Conservation (phyloP, 2,113 vertebrate genomes). For the Barnardius zonarius region DNA sequence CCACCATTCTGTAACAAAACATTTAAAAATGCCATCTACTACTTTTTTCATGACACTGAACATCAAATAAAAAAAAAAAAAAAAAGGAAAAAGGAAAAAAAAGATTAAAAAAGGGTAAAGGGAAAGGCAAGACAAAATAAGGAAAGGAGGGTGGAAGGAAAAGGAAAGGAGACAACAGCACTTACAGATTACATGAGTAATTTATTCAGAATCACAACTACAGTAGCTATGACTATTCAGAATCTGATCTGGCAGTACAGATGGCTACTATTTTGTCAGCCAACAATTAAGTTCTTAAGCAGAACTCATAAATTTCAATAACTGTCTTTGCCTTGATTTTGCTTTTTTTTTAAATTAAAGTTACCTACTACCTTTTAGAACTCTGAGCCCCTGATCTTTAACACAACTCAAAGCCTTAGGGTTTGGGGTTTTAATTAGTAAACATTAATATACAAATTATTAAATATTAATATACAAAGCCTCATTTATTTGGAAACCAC, state of each 20-base stretch:
- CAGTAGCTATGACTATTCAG: neutral
- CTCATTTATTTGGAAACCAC: neutral
- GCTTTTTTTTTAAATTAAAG: neutral
- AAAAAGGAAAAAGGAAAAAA: neutral
- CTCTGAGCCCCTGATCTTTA: neutral
- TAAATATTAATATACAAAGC: neutral
- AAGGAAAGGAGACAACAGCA: neutral
- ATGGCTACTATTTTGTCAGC: neutral
- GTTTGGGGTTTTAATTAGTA: neutral
- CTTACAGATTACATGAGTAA: neutral
- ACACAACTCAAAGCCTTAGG: neutral
- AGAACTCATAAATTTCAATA: neutral
- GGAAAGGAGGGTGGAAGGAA: neutral
- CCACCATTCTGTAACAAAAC: neutral
- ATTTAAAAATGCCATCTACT: neutral
- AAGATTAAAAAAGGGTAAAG: neutral
- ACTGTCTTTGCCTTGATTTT: neutral
- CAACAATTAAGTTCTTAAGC: neutral
- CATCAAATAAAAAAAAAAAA: neutral
- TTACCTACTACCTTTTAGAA: neutral
- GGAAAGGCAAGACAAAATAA: neutral
- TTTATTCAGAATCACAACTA: neutral
- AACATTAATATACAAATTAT: neutral
- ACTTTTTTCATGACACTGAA: neutral
- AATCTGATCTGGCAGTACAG: neutral